Conservation (phyloP, 2,888 invertebrate genomes). For the Coleophora flavipennella region DNA sequence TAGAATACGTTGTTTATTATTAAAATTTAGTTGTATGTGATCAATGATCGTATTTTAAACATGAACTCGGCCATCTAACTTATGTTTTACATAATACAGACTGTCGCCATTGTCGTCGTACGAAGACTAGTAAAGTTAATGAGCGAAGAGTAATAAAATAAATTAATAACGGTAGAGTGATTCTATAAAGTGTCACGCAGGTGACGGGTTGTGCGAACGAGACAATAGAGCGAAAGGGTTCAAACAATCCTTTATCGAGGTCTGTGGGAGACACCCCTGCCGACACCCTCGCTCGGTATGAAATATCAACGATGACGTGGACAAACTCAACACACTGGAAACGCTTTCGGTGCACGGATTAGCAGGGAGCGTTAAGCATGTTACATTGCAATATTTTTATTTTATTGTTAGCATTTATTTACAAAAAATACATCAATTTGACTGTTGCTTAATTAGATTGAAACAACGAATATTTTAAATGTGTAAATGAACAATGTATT, state of each 20-base stretch:
- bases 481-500: too few relatives aligned
- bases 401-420: too few relatives aligned
- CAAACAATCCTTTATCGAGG: conserved; percentile 61
- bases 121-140: conserved; percentile 16
- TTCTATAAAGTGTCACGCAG: conserved; percentile 53
- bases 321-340: conserved; percentile 6
- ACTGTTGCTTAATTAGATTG: too few relatives aligned
- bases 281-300: conserved; percentile 45
- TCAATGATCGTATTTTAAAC: conserved; percentile 7
- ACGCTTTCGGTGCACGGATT: background rate
- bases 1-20: conserved; percentile 28
- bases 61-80: conserved; percentile 7
- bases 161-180: conserved; percentile 52
- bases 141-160: conserved; percentile 28
- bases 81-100: too few relatives aligned
- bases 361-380: too few relatives aligned
- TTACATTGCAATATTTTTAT: too few relatives aligned
- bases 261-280: conserved; percentile 56
- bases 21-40: conserved; percentile 3
- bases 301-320: conserved; percentile 43
- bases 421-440: too few relatives aligned
- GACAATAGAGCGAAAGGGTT: conserved; percentile 33
- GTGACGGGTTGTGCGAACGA: conserved; percentile 45
- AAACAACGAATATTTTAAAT: too few relatives aligned
- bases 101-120: too few relatives aligned